A percentile compares a stretch with the other conserved stretches of the same genome.
Evolutionary conservation across 2,113 vertebrate species (phyloP).

Genomic region (Pagrus major): DNA sequence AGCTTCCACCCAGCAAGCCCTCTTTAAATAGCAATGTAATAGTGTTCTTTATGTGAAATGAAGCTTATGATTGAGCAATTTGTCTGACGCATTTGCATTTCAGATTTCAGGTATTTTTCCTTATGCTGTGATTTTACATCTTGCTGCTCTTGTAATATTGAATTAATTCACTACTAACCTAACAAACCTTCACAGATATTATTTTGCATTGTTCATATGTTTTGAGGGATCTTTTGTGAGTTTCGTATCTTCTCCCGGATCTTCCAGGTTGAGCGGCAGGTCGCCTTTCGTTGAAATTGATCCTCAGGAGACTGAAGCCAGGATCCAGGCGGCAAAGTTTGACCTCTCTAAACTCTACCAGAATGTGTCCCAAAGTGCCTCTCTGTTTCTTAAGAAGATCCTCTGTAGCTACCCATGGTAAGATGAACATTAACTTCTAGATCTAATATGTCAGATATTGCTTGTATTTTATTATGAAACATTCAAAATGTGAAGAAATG

Average conservation of each 20-base stretch:
- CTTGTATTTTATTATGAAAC: too few relatives aligned
- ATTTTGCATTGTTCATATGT: not conserved
- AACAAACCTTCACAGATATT: not conserved
- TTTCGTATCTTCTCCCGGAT: not conserved
- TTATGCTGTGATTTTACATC: not conserved
- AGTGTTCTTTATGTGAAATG: conserved; percentile 2
- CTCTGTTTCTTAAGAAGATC: conserved; percentile 96
- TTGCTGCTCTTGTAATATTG: not conserved
- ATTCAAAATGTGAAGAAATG: too few relatives aligned
- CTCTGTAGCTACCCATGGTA: conserved; percentile 96
- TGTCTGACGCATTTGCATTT: not conserved
- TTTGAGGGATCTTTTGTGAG: not conserved
- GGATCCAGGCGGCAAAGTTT: conserved; percentile 93
- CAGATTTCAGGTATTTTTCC: not conserved
- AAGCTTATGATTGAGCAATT: not conserved
- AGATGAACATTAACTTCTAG: conserved; percentile 74
- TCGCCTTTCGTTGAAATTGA: conserved; percentile 93
- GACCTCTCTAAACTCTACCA: conserved; percentile 96
- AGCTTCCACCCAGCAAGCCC: conserved; percentile 28
- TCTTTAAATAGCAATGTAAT: conserved; percentile 38
- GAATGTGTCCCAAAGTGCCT: conserved; percentile 97
- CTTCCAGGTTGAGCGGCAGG: conserved; percentile 92
- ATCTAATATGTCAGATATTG: too few relatives aligned
- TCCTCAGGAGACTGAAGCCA: conserved; percentile 90
- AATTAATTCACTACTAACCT: not conserved